Evolutionary conservation across 2,797 vertebrate genomes (phyloP), one percentile per base, ranked within the genome.

Genomic region (Micropoecilia bifurca): DNA sequence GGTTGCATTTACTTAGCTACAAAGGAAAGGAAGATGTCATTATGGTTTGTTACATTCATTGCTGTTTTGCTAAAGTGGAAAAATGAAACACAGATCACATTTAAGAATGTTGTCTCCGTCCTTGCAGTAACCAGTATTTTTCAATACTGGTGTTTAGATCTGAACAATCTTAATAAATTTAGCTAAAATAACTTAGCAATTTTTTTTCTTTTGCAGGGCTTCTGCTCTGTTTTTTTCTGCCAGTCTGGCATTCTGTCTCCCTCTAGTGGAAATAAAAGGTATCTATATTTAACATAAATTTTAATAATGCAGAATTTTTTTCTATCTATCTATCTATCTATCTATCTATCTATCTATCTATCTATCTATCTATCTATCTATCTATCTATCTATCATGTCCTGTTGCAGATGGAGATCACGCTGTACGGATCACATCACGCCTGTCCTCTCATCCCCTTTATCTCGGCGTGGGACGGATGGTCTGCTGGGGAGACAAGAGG

Each of bases 381-480:
- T 73, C 30, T 36, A 22, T 50, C 48, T n/a, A 41, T 61, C 50
- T 16, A 1, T 36, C 0, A 6, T 66, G 39, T 66, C 61, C 16
- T 69, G 39, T 22, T 69, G 22, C 39, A 69, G 66, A 69, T 79
- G 74, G 73, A 75, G n/a, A 6, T 41, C 69, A 48, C 59, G 25
- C 82, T 48, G 66, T 45, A 66, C 66, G 71, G 71, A 68, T 78
- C 80, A 48, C 80, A 77, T 86, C 82, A 81, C 20, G 77, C 74
- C 76, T 33, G 80, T 83, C 48, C 83, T 85, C 76, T 88, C 78
- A 73, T 75, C 71, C 73, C 80, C 78, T 86, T 81, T 82, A 81
- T 85, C 76, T 57, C 77, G 78, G 74, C 0, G 1, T 85, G 83
- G 83, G 83, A 87, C 89, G 87, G 84, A 87, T 89, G 87, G 87